Percentiles rank a stretch among this genome's conserved stretches.
Evolutionary conservation across 2,113 vertebrate species (phyloP).

Genomic region (Pyrgilauda ruficollis): DNA sequence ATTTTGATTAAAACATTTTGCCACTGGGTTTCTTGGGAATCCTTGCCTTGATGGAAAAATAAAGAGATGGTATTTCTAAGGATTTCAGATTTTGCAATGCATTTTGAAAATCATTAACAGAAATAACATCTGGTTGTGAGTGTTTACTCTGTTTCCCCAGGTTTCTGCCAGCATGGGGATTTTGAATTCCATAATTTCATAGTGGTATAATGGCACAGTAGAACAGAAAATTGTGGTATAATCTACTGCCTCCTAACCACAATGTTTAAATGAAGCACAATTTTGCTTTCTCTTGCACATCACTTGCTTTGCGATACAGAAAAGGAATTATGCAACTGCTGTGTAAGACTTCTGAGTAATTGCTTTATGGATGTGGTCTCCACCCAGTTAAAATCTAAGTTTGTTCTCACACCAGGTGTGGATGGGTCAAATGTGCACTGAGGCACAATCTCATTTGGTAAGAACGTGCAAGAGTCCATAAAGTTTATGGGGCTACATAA

Average conservation of each 20-base stretch:
- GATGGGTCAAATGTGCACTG: neutral
- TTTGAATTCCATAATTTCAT: neutral
- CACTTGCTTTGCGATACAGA: neutral
- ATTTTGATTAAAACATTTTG: neutral
- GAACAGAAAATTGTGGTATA: neutral
- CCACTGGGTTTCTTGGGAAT: neutral
- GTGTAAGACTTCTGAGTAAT: neutral
- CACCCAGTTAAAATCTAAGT: neutral
- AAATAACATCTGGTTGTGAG: neutral
- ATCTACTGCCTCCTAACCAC: neutral
- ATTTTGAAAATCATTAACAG: neutral
- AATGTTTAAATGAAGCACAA: neutral
- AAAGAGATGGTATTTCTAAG: neutral
- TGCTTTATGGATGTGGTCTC: neutral
- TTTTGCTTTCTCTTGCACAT: neutral
- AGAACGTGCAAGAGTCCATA: neutral
- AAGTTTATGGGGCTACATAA: neutral
- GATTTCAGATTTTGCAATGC: neutral
- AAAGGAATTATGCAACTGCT: neutral
- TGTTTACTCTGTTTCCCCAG: neutral
- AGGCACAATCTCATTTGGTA: neutral
- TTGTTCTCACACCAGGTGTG: neutral
- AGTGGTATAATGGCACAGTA: neutral
- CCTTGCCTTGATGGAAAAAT: neutral
- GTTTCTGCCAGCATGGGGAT: neutral